phyloP scores from a whole-genome alignment of 2,113 vertebrate genomes.

The Bujurquina vittata region DNA sequence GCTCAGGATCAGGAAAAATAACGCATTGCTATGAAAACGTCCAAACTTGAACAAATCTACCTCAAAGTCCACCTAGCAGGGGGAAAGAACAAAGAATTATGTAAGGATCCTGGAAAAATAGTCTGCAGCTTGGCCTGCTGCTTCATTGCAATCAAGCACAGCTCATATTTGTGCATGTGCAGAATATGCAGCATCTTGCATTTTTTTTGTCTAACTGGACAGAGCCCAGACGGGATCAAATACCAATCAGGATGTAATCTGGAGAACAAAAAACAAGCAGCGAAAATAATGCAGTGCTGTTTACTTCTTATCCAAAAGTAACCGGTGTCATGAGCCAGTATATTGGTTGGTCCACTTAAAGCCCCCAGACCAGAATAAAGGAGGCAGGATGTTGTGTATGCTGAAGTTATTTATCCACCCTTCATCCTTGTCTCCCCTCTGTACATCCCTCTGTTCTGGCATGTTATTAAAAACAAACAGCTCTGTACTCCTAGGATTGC shows the following conservation, averaged over 20 bases:
- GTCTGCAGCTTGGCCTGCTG: neutral
- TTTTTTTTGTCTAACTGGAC: neutral
- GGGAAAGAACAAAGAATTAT: neutral
- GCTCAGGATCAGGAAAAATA: neutral
- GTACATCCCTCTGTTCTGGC: constrained; percentile 48
- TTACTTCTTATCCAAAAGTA: neutral
- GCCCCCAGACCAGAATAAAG: constrained; percentile 1
- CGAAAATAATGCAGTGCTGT: neutral
- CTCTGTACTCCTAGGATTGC: constrained; percentile 46
- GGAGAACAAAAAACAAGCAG: neutral
- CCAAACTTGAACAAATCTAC: neutral
- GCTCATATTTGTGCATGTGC: neutral
- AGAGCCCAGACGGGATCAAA: neutral
- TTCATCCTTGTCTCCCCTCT: constrained; percentile 31
- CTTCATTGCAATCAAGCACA: neutral
- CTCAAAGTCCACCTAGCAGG: neutral
- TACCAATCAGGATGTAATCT: neutral
- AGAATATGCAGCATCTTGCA: neutral
- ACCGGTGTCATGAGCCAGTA: constrained; percentile 19
- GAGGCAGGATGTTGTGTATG: constrained; percentile 27
- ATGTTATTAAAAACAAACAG: constrained; percentile 78
- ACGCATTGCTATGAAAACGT: neutral
- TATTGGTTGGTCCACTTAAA: constrained; percentile 26
- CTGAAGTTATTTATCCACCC: constrained; percentile 57
- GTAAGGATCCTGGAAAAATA: neutral